Percentiles rank a stretch among this genome's conserved stretches.
phyloP scores from a whole-genome alignment of 2,888 invertebrate species.

The Sturmia bella region DNA sequence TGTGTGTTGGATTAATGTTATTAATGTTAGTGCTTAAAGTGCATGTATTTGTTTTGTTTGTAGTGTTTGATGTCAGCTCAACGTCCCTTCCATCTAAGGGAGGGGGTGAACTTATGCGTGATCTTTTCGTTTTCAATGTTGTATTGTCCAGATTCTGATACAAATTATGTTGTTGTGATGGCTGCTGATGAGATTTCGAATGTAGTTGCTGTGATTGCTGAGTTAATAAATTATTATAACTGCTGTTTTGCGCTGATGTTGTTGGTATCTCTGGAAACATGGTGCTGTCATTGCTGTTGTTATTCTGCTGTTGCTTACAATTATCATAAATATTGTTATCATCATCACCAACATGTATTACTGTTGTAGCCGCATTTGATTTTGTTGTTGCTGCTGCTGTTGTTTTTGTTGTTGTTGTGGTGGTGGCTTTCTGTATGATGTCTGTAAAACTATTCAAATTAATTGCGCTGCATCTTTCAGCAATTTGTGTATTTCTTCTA shows the following conservation, averaged over 20 bases:
- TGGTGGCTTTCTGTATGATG: conserved; percentile 79
- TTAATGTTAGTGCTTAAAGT: conserved; percentile 61
- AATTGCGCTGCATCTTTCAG: conserved; percentile 73
- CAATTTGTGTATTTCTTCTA: conserved; percentile 69
- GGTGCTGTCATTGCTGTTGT: conserved; percentile 61
- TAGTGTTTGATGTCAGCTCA: conserved; percentile 80
- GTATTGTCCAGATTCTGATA: conserved; percentile 64
- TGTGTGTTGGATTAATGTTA: conserved; percentile 65
- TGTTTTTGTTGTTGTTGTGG: conserved; percentile 26
- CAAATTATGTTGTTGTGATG: conserved; percentile 50
- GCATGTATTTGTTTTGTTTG: conserved; percentile 38
- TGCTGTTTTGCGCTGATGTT: conserved; percentile 44
- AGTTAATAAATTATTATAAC: conserved; percentile 35
- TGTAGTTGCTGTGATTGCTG: conserved; percentile 57
- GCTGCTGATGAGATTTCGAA: conserved; percentile 41
- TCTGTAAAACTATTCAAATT: conserved; percentile 74
- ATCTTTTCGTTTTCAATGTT: conserved; percentile 63
- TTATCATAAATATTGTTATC: conserved; percentile 28
- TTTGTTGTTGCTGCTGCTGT: conserved; percentile 77
- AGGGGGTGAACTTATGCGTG: conserved; percentile 80
- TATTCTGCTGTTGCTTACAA: conserved; percentile 62
- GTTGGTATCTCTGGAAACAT: conserved; percentile 64
- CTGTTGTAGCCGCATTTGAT: conserved; percentile 72
- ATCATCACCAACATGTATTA: conserved; percentile 60
- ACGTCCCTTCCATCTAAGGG: conserved; percentile 88